Percentiles rank a stretch among this genome's conserved stretches.
Conservation (phyloP, 2,888 invertebrate species). For the Machimus atricapillus region DNA sequence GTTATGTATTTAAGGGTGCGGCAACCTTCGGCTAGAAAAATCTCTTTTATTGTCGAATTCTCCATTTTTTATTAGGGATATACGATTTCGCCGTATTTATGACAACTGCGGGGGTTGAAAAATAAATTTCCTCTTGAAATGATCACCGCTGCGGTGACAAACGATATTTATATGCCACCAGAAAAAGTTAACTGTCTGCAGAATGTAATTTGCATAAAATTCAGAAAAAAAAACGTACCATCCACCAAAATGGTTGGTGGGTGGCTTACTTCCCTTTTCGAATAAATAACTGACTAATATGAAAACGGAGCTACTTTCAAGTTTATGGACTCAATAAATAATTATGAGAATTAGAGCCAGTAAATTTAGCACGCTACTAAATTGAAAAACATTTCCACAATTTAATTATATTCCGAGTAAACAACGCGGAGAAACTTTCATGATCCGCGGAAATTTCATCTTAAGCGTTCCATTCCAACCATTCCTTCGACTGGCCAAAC, state of each 20-base stretch:
- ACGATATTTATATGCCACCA: slow-evolving; percentile 40
- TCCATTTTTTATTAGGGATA: slow-evolving; percentile 49
- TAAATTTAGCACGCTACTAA: not conserved
- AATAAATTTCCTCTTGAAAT: slow-evolving; percentile 42
- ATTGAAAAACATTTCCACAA: not conserved
- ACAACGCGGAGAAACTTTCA: not conserved
- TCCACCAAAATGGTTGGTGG: not conserved
- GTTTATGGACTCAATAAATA: not conserved
- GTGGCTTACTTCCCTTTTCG: not conserved
- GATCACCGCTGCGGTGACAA: slow-evolving; percentile 38
- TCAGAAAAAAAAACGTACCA: not conserved
- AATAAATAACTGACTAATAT: slow-evolving; percentile 1
- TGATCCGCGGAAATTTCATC: not conserved
- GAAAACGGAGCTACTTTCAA: not conserved
- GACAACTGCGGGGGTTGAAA: slow-evolving; percentile 33
- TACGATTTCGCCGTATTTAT: slow-evolving; percentile 42
- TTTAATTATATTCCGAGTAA: not conserved
- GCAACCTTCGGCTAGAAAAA: slow-evolving; percentile 22
- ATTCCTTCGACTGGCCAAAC: not conserved
- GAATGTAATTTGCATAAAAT: slow-evolving; percentile 36
- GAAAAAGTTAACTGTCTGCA: not conserved
- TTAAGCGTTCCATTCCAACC: not conserved
- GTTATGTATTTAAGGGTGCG: slow-evolving; percentile 31
- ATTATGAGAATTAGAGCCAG: slow-evolving; percentile 8
- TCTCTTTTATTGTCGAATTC: slow-evolving; percentile 49